These are phyloP conservation scores for Paradoxurus hermaphroditus DNA, from an alignment of 2,113 vertebrate species.

Conservation along the genomic window DNA sequence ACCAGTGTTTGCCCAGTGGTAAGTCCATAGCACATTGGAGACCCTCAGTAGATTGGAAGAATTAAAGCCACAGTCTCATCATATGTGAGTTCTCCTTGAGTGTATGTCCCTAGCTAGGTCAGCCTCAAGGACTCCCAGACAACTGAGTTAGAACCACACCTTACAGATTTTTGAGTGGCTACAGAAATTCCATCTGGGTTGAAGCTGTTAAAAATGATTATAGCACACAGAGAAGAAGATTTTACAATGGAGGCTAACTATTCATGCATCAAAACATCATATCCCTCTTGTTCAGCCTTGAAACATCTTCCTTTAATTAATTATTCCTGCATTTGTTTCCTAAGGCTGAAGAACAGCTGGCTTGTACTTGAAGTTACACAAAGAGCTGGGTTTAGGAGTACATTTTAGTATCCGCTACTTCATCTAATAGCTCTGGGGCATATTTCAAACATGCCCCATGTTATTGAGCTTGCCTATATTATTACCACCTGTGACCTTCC, in stretches of 20 bases:
- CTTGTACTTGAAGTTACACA: slow-evolving; percentile 58
- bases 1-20: background rate
- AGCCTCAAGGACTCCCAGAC: background rate
- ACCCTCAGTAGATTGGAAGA: background rate
- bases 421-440: slow-evolving; percentile 58
- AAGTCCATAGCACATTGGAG: background rate
- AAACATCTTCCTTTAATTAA: slow-evolving; percentile 74
- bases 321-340: slow-evolving; percentile 57
- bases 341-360: slow-evolving; percentile 68
- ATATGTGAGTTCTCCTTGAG: background rate
- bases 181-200: background rate
- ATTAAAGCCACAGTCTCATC: background rate
- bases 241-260: slow-evolving; percentile 26
- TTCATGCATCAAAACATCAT: slow-evolving; percentile 21
- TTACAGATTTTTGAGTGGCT: background rate
- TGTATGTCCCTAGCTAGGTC: background rate
- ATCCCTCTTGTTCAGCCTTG: background rate
- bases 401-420: slow-evolving; percentile 60
- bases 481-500: slow-evolving; percentile 53
- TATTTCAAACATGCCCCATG: slow-evolving; percentile 58
- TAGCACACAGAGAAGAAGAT: background rate
- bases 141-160: background rate
- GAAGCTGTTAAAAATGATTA: slow-evolving; percentile 5
- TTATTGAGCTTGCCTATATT: slow-evolving; percentile 49
- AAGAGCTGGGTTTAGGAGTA: slow-evolving; percentile 33